These are phyloP conservation scores for Halichoeres trimaculatus DNA, from an alignment of 2,113 vertebrate genomes.

Conservation along the genomic window DNA sequence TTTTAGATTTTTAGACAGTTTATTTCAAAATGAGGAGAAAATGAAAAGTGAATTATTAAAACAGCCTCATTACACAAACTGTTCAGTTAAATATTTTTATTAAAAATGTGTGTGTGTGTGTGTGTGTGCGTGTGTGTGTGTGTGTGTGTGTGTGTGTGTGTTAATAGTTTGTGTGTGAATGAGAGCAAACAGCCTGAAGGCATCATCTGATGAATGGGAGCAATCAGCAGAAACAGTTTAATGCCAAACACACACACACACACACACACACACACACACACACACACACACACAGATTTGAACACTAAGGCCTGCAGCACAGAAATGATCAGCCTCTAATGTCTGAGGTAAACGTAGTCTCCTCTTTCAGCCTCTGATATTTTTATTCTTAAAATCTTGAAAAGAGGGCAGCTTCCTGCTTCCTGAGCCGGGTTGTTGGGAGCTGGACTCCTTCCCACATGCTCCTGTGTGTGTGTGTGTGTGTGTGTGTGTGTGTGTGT, in stretches of 20 bases:
- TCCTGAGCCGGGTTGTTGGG: not conserved
- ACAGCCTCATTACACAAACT: not conserved
- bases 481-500: slow-evolving; percentile 10
- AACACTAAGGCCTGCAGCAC: slow-evolving; percentile 10
- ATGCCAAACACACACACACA: slow-evolving; percentile 1
- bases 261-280: too few relatives aligned
- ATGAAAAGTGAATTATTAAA: too few relatives aligned
- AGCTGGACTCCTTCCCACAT: not conserved
- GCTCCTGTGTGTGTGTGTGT: not conserved
- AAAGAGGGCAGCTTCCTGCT: too few relatives aligned
- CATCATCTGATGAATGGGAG: slow-evolving; percentile 39
- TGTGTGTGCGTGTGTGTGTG: not conserved
- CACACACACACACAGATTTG: too few relatives aligned
- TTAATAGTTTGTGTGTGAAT: not conserved
- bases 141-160: not conserved
- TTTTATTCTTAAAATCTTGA: too few relatives aligned
- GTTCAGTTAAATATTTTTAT: too few relatives aligned
- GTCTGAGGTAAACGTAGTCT: too few relatives aligned
- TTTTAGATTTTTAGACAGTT: too few relatives aligned
- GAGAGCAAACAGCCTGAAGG: slow-evolving; percentile 30
- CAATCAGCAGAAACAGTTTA: slow-evolving; percentile 13
- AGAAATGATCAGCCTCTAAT: not conserved
- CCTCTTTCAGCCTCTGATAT: not conserved
- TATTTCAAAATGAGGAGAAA: too few relatives aligned
- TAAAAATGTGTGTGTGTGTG: not conserved